These are phyloP conservation scores for Leptura quadrifasciata DNA, from an alignment of 2,888 invertebrate genomes.

Conservation along the genomic window DNA sequence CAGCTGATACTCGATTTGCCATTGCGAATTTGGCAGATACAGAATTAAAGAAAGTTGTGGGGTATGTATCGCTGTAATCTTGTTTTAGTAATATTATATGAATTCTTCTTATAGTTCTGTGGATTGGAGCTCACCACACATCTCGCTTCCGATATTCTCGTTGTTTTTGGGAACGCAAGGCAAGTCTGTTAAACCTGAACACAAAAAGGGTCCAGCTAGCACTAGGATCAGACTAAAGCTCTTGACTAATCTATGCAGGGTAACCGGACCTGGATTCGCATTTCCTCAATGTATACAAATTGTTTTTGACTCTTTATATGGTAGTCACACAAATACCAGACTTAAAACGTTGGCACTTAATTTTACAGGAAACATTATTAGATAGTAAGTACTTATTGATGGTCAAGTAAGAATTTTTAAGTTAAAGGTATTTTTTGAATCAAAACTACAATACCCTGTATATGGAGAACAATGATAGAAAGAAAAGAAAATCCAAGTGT, in stretches of 20 bases:
- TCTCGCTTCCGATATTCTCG: slow-evolving; percentile 85
- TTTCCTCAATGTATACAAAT: slow-evolving; percentile 90
- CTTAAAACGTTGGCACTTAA: slow-evolving; percentile 88
- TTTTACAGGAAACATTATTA: slow-evolving; percentile 87
- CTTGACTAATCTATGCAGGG: slow-evolving; percentile 87
- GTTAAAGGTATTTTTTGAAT: not conserved
- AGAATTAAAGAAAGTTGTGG: slow-evolving; percentile 86
- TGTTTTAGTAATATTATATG: not conserved
- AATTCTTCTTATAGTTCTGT: slow-evolving; percentile 76
- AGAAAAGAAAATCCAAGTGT: too few species aligned
- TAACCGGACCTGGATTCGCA: slow-evolving; percentile 82
- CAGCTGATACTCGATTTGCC: slow-evolving; percentile 91
- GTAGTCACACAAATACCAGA: slow-evolving; percentile 87
- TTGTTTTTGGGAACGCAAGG: slow-evolving; percentile 85
- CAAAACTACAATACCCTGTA: too few species aligned
- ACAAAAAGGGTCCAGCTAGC: slow-evolving; percentile 86
- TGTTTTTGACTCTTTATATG: slow-evolving; percentile 91
- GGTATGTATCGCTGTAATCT: slow-evolving; percentile 72
- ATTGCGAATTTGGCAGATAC: slow-evolving; percentile 92
- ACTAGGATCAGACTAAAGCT: slow-evolving; percentile 90
- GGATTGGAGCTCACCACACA: slow-evolving; percentile 84
- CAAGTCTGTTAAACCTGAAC: slow-evolving; percentile 78
- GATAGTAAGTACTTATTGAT: slow-evolving; percentile 80
- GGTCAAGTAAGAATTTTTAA: not conserved
- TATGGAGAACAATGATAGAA: too few species aligned